These are phyloP conservation scores for Siniperca obscura DNA, from an alignment of 2,797 vertebrate genomes.

Conservation along the genomic window DNA sequence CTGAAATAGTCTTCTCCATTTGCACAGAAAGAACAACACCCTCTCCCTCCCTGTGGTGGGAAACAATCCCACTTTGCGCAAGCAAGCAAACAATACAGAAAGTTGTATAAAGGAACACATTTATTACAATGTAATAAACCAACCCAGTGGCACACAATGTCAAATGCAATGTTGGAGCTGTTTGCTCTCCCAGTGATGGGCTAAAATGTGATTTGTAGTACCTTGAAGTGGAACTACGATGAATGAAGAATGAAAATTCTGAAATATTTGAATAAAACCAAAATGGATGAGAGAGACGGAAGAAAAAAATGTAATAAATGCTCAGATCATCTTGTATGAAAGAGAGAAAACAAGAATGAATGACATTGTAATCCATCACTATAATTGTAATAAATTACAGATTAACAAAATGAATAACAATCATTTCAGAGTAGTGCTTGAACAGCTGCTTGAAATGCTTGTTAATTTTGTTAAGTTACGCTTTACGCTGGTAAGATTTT, in stretches of 20 bases:
- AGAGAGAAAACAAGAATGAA: neutral
- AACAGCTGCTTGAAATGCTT: conserved; percentile 10
- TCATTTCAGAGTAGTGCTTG: neutral
- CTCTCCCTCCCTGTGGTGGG: too few relatives aligned
- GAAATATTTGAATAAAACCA: neutral
- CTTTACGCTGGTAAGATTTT: neutral
- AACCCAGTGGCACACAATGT: neutral
- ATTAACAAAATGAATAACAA: neutral
- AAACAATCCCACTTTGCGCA: too few relatives aligned
- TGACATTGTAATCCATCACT: neutral
- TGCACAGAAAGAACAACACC: too few relatives aligned
- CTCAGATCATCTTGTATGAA: conserved; percentile 3
- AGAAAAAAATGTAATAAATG: neutral
- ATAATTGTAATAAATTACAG: neutral
- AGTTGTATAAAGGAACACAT: neutral
- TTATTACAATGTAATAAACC: neutral
- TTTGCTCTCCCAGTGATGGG: neutral
- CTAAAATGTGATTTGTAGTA: neutral
- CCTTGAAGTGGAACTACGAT: neutral
- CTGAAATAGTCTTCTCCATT: neutral
- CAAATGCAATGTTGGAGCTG: neutral
- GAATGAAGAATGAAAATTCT: neutral
- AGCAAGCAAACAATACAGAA: neutral
- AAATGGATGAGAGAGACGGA: neutral
- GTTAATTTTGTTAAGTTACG: neutral